Evolutionary conservation across 2,888 invertebrate species (phyloP).

Genomic region (Brachyptera risi): DNA sequence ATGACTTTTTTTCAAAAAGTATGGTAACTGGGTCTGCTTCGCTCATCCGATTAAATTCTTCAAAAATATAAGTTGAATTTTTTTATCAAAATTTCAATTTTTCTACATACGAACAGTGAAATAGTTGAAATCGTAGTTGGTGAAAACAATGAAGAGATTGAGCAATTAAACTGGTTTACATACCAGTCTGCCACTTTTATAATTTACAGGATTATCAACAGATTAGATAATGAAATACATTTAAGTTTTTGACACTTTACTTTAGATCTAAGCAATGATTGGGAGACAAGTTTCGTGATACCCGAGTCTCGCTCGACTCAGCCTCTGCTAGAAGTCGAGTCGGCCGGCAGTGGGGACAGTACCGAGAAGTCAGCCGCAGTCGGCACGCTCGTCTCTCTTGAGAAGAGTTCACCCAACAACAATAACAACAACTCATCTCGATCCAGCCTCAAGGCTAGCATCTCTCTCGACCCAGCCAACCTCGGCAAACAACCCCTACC

Average conservation of each 20-base stretch:
- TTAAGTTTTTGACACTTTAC: neutral
- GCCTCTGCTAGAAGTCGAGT: slow-evolving; percentile 42
- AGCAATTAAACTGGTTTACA: too few species aligned
- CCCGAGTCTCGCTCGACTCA: slow-evolving; percentile 50
- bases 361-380: slow-evolving; percentile 24
- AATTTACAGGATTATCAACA: neutral
- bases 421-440: slow-evolving; percentile 24
- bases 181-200: neutral
- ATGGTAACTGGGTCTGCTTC: too few species aligned
- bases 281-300: slow-evolving; percentile 56
- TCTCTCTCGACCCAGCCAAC: slow-evolving; percentile 45
- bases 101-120: too few species aligned
- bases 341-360: slow-evolving; percentile 27
- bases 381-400: slow-evolving; percentile 29
- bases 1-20: too few species aligned
- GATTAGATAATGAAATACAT: neutral
- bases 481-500: slow-evolving; percentile 34
- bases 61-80: too few species aligned
- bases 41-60: too few species aligned
- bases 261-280: slow-evolving; percentile 38
- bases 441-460: slow-evolving; percentile 43
- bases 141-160: too few species aligned
- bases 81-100: too few species aligned
- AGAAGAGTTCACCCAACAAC: slow-evolving; percentile 25
- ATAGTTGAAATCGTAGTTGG: too few species aligned